Conservation (phyloP, 2,888 invertebrate species). For the Drymonia ruficornis region DNA sequence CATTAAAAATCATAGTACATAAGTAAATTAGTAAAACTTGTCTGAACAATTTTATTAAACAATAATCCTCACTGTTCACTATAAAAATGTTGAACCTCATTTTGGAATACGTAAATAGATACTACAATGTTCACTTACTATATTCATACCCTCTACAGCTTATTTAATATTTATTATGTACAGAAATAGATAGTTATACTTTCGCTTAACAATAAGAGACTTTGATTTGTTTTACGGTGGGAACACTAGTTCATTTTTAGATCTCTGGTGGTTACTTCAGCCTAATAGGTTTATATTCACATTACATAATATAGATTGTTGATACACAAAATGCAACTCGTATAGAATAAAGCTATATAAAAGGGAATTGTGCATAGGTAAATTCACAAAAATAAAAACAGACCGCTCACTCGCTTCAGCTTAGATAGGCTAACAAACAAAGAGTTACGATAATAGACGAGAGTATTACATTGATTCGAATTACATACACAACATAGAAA, state of each 20-base stretch:
- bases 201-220: constrained; percentile 63
- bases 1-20: constrained; percentile 11
- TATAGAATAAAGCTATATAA: constrained; percentile 14
- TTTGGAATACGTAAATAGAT: constrained; percentile 41
- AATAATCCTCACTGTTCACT: not conserved
- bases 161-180: constrained; percentile 57
- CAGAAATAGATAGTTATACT: constrained; percentile 62
- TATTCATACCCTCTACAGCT: constrained; percentile 50
- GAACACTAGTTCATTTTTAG: constrained; percentile 73
- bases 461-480: not conserved
- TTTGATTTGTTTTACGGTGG: constrained; percentile 79
- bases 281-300: constrained; percentile 53
- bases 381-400: constrained; percentile 12
- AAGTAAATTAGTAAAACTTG: constrained; percentile 18
- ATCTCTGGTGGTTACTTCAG: constrained; percentile 76
- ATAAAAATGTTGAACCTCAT: constrained; percentile 24
- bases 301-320: constrained; percentile 27
- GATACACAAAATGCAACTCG: constrained; percentile 14
- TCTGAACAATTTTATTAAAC: not conserved
- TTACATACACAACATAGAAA: too few relatives aligned
- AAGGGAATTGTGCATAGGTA: constrained; percentile 14
- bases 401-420: constrained; percentile 20
- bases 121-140: constrained; percentile 41
- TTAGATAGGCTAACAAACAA: not conserved
- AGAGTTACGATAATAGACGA: not conserved